phyloP scores from a whole-genome alignment of 2,888 invertebrate species.

The Agrenia bidenticulata region DNA sequence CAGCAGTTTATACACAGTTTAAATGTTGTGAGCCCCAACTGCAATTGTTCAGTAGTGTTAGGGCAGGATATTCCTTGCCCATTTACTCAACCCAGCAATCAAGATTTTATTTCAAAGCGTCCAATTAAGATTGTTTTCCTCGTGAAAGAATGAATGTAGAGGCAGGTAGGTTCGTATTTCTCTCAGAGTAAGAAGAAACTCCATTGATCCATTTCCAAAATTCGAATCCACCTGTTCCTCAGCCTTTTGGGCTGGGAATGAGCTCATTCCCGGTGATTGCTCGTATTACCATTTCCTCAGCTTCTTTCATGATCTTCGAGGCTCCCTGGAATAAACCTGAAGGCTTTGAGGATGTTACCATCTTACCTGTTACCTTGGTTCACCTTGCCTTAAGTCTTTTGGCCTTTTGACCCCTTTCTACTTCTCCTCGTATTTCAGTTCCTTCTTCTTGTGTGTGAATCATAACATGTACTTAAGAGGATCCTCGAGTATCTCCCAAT shows the following conservation, averaged over 20 bases:
- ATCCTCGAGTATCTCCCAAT: too few species aligned
- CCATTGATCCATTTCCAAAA: slow-evolving; percentile 6
- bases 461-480: neutral
- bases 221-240: slow-evolving; percentile 16
- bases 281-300: neutral
- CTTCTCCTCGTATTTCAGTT: neutral
- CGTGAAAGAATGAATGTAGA: neutral
- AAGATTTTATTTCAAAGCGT: slow-evolving; percentile 10
- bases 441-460: neutral
- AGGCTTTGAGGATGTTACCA: neutral
- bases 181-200: slow-evolving; percentile 4
- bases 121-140: slow-evolving; percentile 7
- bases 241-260: neutral
- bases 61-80: slow-evolving; percentile 25
- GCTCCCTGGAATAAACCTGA: neutral
- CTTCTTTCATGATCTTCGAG: neutral
- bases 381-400: slow-evolving; percentile 26
- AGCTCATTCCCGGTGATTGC: neutral
- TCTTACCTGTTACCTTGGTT: slow-evolving; percentile 11
- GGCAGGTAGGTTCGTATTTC: neutral
- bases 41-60: slow-evolving; percentile 39
- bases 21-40: too few species aligned
- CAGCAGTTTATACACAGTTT: slow-evolving; percentile 9
- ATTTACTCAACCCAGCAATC: slow-evolving; percentile 25
- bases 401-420: slow-evolving; percentile 17